Base-by-base conservation (phyloP, 1,140 invertebrate species). In the Hylaeus anthracinus region DNA sequence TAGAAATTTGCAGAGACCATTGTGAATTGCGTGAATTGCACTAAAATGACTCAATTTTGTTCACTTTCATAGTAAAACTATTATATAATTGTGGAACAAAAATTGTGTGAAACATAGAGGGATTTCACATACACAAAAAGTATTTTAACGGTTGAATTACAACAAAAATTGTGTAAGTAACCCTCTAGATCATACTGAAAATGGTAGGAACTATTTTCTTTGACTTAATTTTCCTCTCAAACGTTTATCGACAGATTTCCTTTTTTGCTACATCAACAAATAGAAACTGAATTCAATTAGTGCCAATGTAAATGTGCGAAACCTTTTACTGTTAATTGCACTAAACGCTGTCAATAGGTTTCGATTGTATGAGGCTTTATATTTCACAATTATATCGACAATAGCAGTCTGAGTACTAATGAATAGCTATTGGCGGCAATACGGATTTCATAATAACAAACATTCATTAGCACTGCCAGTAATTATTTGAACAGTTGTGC, bases 401-500 rank as follows among this genome's bases (percentile, higher is more conserved):
- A 74, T 65, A 26, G 48, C 12, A 12, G 26, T 0, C 2, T 12
- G 43, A 5, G 39, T n/a, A 39, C 12, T 58, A 77, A 71, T 41
- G 45, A 51, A 77, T n/a, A 53, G 39, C 69, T 43, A 39, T 61
- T 41, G 56, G 15, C 15, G 12, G 37, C 66, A 45, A 71, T 78
- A 61, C 15, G 45, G 15, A 71, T 45, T 37, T 26, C 45, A 63
- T 78, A 63, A 78, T 72, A 72, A 63, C 58, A 72, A 72, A 71
- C 67, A 63, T 72, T 71, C 56, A 45, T 72, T 71, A 43, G 56
- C 45, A 41, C 15, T 1, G 48, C 4, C 58, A 43, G 37, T 72
- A 72, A 78, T 78, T 63, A 63, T 51, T 39, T 12, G 67, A 71
- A 51, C 45, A 78, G 45, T 77, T 37, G 66, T n/a, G 45, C 14